Base-by-base conservation (phyloP, 2,113 vertebrate genomes). In the Rhineura floridana region DNA sequence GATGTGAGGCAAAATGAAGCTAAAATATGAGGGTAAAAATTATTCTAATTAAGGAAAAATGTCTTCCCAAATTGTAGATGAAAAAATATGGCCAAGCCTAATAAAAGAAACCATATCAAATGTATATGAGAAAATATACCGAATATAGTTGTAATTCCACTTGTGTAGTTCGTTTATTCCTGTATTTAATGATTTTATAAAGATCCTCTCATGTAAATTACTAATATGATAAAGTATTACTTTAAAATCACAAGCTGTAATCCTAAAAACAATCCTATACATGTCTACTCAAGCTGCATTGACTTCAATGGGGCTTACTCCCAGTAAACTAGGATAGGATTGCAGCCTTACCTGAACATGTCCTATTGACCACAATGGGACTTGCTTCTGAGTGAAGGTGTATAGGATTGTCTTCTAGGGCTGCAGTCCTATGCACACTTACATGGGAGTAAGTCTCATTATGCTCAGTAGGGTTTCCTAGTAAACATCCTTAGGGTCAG, bases 81-180 rank as follows among this genome's bases (percentile, higher is more conserved):
- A 15, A 33, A 48, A 23, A 5, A 48, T 33, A 25, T 75, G 28
- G 4, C 2, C 23, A 76, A 28, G 6, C 30, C 5, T 12, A 46
- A 78, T 63, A 12, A 62, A 65, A n/a, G 69, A 17, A 77, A 4
- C 25, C 10, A 15, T 63, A 63, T 63, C 19, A 81, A 42, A 63
- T 42, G n/a, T 28, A 10, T 33, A 69, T 10, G 69, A 15, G 69
- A 15, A 63, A 28, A 19, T 62, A 39, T 23, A n/a, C n/a, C 55
- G 48, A 25, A 36, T 36, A 11, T 30, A 1, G 33, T 8, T 73
- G 3, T 17, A 84, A 13, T 90, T 87, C 78, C 62, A 1, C 86
- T 23, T 15, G 55, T 4, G 17, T n/a, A 90, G 87, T 82, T 92
- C 81, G 76, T 65, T 81, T 39, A 72, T 44, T 89, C 75, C 69